Percentiles rank a stretch among this genome's conserved stretches.
phyloP scores from a whole-genome alignment of 23 tunicate genomes.

The Diplosoma virens region DNA sequence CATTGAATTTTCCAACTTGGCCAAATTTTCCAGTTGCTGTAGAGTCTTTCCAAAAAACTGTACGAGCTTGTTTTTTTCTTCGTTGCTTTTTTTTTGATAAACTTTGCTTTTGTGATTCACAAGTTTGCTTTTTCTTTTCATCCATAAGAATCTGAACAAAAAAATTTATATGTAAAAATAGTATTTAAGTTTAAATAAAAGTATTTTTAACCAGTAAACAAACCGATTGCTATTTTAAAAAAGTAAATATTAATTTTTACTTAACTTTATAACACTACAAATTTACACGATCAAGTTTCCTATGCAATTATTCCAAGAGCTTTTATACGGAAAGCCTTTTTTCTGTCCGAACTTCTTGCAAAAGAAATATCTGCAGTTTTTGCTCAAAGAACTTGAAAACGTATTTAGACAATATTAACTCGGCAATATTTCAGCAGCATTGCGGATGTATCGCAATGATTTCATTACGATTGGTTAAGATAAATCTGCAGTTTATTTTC shows the following conservation, averaged over 20 bases:
- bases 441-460: no score
- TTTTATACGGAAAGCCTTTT: no score
- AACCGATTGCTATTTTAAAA: neutral
- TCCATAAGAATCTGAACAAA: slow-evolving; percentile 11
- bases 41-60: slow-evolving; percentile 10
- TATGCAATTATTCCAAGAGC: no score
- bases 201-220: neutral
- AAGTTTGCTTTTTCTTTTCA: neutral
- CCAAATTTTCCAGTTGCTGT: neutral
- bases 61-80: neutral
- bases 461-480: no score
- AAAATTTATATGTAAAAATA: neutral
- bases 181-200: neutral
- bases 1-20: neutral
- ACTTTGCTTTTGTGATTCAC: neutral
- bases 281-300: no score
- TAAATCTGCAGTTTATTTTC: no score
- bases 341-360: no score
- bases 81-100: neutral
- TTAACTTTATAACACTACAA: neutral
- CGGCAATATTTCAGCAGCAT: no score
- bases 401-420: no score
- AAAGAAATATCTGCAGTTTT: no score
- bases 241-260: neutral
- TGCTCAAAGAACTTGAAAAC: no score